These are phyloP conservation scores for Atta texana DNA, from an alignment of 1,140 invertebrate species.

Conservation along the genomic window DNA sequence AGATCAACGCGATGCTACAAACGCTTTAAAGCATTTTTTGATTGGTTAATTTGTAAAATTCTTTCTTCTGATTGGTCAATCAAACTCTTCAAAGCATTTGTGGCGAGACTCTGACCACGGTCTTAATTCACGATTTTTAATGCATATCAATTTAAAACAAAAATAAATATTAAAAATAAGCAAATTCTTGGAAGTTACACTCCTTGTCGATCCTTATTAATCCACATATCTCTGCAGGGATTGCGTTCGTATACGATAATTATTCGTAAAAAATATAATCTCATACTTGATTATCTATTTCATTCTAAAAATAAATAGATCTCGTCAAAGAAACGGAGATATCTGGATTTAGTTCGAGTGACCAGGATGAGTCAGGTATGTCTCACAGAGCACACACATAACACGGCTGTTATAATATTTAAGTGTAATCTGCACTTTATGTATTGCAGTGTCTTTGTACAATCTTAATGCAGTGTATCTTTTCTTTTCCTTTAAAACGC, in stretches of 20 bases:
- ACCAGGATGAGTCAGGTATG: conserved; percentile 71
- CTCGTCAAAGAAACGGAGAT: conserved; percentile 54
- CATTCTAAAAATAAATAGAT: conserved; percentile 57
- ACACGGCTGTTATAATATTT: background rate
- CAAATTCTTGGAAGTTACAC: background rate
- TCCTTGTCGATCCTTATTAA: too few species aligned
- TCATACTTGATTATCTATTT: conserved; percentile 54
- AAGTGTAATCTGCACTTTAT: background rate
- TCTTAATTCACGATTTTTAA: background rate
- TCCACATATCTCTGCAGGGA: conserved; percentile 49
- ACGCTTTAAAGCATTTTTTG: too few species aligned
- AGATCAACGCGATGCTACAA: too few species aligned
- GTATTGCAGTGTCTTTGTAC: background rate
- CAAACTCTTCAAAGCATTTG: too few species aligned
- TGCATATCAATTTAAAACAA: background rate
- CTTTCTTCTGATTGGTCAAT: too few species aligned
- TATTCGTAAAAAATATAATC: conserved; percentile 60
- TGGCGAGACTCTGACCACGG: too few species aligned
- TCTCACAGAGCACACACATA: background rate
- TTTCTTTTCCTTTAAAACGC: background rate
- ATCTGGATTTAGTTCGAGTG: conserved; percentile 54
- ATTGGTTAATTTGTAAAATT: too few species aligned
- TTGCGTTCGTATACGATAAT: conserved; percentile 17
- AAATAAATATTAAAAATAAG: background rate
- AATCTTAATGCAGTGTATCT: background rate